These are phyloP conservation scores for Eptesicus fuscus DNA, from an alignment of 2,113 vertebrate species.

Conservation along the genomic window DNA sequence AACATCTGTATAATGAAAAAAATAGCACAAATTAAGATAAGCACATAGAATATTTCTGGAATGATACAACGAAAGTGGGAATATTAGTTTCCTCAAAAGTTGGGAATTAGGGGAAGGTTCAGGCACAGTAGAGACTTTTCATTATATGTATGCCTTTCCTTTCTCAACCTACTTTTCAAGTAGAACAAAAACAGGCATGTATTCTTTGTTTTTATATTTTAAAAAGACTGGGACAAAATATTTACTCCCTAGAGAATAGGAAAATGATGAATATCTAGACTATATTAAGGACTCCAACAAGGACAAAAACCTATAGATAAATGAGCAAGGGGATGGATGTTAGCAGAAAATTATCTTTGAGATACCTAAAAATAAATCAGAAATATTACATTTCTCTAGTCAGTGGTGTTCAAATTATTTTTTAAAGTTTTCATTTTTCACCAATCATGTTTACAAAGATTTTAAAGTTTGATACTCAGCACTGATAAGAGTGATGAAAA, in stretches of 20 bases:
- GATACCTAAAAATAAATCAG: background rate
- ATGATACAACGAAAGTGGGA: background rate
- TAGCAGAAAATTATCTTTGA: background rate
- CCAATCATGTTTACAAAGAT: background rate
- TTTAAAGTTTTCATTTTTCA: background rate
- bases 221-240: background rate
- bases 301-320: background rate
- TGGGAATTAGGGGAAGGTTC: background rate
- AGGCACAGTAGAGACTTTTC: background rate
- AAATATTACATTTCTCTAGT: background rate
- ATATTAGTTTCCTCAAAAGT: background rate
- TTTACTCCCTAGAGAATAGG: background rate
- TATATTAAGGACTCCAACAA: background rate
- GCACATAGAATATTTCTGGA: background rate
- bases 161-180: background rate
- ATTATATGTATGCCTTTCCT: background rate
- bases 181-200: background rate
- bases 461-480: background rate
- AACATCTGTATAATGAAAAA: background rate
- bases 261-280: background rate
- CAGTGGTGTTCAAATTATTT: background rate
- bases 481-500: background rate
- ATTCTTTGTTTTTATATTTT: background rate
- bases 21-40: background rate
- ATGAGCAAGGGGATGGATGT: background rate